These are phyloP conservation scores for Cochlearius cochlearius DNA, from an alignment of 2,113 vertebrate genomes.

Conservation along the genomic window DNA sequence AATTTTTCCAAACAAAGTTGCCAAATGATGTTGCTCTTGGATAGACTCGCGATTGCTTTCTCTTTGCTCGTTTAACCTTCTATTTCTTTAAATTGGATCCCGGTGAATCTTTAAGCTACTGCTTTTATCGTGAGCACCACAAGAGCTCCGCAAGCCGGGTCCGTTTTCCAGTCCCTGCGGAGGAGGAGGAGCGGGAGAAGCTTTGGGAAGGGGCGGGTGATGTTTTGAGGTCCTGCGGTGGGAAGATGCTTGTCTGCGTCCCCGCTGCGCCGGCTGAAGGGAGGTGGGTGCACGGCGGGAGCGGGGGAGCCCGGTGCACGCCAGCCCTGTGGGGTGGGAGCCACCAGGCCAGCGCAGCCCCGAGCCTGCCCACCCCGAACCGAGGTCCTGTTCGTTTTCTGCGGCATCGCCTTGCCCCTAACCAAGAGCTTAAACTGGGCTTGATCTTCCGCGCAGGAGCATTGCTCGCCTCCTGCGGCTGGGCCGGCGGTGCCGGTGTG, in stretches of 20 bases:
- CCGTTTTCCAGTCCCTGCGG: not conserved
- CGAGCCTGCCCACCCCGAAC: accelerated
- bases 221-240: not conserved
- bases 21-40: conserved; percentile 29
- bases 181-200: not conserved
- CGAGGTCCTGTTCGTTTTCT: not conserved
- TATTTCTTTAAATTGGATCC: not conserved
- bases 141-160: not conserved
- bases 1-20: conserved; percentile 24
- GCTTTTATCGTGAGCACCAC: not conserved
- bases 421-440: not conserved
- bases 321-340: not conserved
- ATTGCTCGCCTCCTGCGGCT: accelerated
- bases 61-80: not conserved
- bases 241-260: not conserved
- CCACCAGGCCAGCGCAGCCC: not conserved
- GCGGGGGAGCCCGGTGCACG: not conserved
- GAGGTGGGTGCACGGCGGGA: not conserved
- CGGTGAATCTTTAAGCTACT: not conserved
- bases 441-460: not conserved
- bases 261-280: not conserved
- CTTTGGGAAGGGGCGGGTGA: not conserved
- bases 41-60: not conserved
- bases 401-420: not conserved
- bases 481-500: not conserved